Conservation (phyloP, 2,888 invertebrate genomes). For the Hydrotaea diabolus region DNA sequence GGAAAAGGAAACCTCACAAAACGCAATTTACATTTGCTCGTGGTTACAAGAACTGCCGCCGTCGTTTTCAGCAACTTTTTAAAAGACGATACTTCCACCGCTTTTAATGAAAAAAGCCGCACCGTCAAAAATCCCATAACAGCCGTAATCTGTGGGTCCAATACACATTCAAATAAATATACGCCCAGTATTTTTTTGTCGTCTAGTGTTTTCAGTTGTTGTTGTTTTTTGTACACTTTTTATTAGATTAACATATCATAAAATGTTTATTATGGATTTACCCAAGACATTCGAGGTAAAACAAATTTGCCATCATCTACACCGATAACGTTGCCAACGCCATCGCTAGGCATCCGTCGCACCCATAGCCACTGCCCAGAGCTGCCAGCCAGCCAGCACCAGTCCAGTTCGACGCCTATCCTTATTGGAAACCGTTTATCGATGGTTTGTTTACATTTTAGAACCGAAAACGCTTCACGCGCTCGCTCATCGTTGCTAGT, state of each 20-base stretch:
- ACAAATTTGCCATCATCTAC: neutral
- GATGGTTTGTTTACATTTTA: conserved; percentile 40
- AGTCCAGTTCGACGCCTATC: neutral
- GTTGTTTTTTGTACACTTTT: conserved; percentile 13
- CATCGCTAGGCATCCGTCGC: neutral
- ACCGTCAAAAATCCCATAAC: no score
- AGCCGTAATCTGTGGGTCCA: no score
- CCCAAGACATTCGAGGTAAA: neutral
- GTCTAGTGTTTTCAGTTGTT: neutral
- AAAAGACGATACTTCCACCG: no score
- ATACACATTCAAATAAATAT: no score
- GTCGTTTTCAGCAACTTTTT: no score
- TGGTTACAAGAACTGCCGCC: no score
- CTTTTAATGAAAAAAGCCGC: no score
- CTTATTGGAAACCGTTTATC: conserved; percentile 16
- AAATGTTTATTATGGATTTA: neutral
- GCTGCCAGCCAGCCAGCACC: neutral
- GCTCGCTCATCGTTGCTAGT: conserved; percentile 17
- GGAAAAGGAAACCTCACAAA: no score
- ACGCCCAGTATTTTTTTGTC: no score
- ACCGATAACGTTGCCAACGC: neutral
- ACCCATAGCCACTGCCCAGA: neutral
- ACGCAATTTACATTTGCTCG: no score
- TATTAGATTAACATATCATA: conserved; percentile 37
- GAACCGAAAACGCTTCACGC: conserved; percentile 44